phyloP scores from a whole-genome alignment of 2,113 vertebrate genomes.

The Mormoops blainvillei region DNA sequence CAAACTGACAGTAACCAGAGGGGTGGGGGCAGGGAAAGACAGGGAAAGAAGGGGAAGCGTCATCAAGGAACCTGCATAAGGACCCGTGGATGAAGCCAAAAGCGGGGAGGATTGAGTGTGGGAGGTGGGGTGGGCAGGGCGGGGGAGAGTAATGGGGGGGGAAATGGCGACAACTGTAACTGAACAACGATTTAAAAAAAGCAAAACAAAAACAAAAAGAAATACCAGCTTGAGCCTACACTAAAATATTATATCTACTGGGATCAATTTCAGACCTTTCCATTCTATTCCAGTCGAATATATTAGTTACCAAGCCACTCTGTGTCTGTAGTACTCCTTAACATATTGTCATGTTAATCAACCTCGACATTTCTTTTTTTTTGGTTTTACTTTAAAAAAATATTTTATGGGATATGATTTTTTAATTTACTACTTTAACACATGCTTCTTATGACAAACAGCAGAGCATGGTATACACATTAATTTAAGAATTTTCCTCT shows the following conservation, averaged over 20 bases:
- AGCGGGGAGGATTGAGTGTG: too few species aligned
- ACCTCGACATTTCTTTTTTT: neutral
- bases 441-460: neutral
- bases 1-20: too few species aligned
- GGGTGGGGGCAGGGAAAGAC: too few species aligned
- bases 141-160: too few species aligned
- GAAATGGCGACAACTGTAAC: too few species aligned
- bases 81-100: too few species aligned
- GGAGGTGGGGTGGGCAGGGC: too few species aligned
- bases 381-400: slow-evolving; percentile 4
- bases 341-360: neutral
- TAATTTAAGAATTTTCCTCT: neutral
- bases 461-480: neutral
- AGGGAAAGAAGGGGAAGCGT: too few species aligned
- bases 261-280: neutral
- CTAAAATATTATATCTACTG: neutral
- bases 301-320: neutral
- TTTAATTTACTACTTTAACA: neutral
- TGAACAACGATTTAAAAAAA: too few species aligned
- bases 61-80: too few species aligned
- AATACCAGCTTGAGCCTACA: neutral
- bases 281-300: neutral
- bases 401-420: neutral
- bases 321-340: neutral
- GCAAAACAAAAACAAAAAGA: too few species aligned